Base-by-base conservation (phyloP, 2,888 invertebrate genomes). In the Octodonta nipae region DNA sequence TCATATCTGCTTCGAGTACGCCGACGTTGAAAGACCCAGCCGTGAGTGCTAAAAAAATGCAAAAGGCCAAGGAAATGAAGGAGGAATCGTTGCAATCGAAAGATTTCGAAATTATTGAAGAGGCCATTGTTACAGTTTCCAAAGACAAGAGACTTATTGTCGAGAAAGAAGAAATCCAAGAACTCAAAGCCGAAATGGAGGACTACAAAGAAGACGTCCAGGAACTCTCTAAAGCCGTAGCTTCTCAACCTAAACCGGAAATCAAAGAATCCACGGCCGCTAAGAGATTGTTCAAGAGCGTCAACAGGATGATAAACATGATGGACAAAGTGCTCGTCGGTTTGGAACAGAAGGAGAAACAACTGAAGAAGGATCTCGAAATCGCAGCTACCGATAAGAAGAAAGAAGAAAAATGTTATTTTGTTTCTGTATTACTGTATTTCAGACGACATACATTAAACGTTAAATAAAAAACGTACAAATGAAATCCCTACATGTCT, bases 121-220 rank as follows among this genome's bases (percentile, higher is more conserved):
- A 80, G 50, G 93, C 89, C 44, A 65, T 95, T 47, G 88, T 87
- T 56, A 75, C 78, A 36, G 72, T 93, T 54, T 70, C 75, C 34
- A 68, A 75, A 58, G 81, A 84, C 35, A 85, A 83, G 60, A 78
- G 82, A 52, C 64, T 86, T 45, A 68, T 85, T 12, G 73, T 88
- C n/a, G 89, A 92, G 52, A 87, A 88, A 56, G 88, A 87, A 56
- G 86, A 85, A 50, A 71, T 95, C 36, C 78, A 84, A 49, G 91
- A 85, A 51, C 63, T 95, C 34, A 93, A 93, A 61, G 79, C 81
- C 44, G 91, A 95, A 59, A 72, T 95, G 60, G 73, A 78, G 1
- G 95, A 95, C 49, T 95, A 95, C 61, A 79, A 83, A 26, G 88
- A 91, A 65, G 92, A 93, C 63, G 75, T 93, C 5, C 73, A 85